phyloP scores from a whole-genome alignment of 2,113 vertebrate species.

The Thinocorus orbignyianus region DNA sequence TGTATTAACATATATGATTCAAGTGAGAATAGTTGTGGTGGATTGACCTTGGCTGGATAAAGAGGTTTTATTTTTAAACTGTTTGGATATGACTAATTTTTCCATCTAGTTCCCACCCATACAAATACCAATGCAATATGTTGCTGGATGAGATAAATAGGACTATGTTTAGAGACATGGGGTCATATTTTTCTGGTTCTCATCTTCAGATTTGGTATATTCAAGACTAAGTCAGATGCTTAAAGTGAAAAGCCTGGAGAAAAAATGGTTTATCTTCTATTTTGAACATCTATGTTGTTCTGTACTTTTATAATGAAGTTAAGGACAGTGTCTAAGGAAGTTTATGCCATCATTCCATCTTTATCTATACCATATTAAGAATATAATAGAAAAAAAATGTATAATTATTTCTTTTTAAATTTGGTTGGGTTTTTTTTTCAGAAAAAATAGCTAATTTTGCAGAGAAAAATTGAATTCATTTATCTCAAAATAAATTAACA shows the following conservation, averaged over 20 bases:
- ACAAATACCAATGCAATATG: background rate
- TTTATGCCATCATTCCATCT: background rate
- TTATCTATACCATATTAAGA: background rate
- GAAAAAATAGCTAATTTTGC: background rate
- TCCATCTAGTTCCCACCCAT: background rate
- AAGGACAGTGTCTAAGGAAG: background rate
- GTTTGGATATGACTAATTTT: background rate
- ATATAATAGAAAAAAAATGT: background rate
- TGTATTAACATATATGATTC: background rate
- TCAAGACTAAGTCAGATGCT: background rate
- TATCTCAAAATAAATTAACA: background rate
- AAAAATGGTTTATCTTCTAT: background rate
- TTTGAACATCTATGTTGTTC: background rate
- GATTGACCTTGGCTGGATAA: background rate
- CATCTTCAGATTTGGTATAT: background rate
- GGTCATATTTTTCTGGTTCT: background rate
- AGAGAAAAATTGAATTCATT: background rate
- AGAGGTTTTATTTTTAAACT: background rate
- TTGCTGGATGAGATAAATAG: background rate
- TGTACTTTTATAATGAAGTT: background rate
- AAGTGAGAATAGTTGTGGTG: background rate
- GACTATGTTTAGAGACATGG: background rate
- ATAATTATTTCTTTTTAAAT: background rate
- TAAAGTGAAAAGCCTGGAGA: background rate
- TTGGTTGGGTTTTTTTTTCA: background rate